Evolutionary conservation across 2,797 vertebrate genomes (phyloP), one percentile per base, ranked within the genome.

Genomic region (Neoniphon sammara): DNA sequence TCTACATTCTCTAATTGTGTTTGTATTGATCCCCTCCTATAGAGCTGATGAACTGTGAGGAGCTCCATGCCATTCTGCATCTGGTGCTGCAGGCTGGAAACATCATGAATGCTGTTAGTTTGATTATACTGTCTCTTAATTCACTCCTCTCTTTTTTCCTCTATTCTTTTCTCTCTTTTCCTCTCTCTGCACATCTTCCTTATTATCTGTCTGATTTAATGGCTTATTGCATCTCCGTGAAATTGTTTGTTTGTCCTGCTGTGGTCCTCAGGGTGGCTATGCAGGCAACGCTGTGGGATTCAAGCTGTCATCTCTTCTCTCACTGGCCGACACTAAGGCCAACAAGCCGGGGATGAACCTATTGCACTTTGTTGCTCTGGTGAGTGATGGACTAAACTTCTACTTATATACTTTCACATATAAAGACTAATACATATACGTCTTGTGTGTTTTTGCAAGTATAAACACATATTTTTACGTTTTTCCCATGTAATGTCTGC

Each of bases 321-420:
- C 97, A 34, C 73, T 99, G 89, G 97, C 97, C 7, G 97, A 99
- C 91, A 99, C 97, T 14, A 99, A 97, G 90, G 97, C 98, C 85
- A 99, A 99, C 94, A 98, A 97, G 80, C 98, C 97, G 0, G 98
- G 97, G 64, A 98, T 99, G 97, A 99, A 96, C 85, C 94, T 99
- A 84, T 94, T 99, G 79, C 97, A 99, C 90, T 99, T 99, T 89
- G 98, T 99, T 12, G 97, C 97, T 69, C 95, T 98, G 96, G 98
- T 98, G 83, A 75, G 94, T 92, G 74, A 90, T 75, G 54, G 1
- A 50, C 68, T 42, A 14, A 4, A 39, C 17, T 18, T 61, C 17
- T 31, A 27, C 12, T 25, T 42, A 25, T 65, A 31, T 14, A 18
- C 5, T 11, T 36, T 25, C 4, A 25, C 25, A 15, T 54, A 10